A percentile compares a stretch with the other conserved stretches of the same genome.
These are phyloP conservation scores for Actenoides lindsayi DNA, from an alignment of 2,113 vertebrate genomes.

Conservation along the genomic window DNA sequence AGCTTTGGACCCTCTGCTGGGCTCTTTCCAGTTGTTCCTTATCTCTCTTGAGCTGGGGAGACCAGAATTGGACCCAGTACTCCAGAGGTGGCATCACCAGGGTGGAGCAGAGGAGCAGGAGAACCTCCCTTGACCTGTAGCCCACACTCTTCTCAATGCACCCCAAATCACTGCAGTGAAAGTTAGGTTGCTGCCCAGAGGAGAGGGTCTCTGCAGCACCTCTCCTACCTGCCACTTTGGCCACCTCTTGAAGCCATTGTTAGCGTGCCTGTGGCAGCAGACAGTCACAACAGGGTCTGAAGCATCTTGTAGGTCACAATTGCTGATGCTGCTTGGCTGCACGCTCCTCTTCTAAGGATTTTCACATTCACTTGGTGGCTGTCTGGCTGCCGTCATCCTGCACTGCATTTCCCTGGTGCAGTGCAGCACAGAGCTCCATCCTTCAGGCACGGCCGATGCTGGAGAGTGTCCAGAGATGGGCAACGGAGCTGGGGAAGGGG, in stretches of 20 bases:
- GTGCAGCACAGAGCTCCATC: not conserved
- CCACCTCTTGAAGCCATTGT: fast-evolving
- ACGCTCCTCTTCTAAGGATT: not conserved
- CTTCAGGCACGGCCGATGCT: too few species aligned
- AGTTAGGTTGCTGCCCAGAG: not conserved
- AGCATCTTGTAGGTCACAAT: not conserved
- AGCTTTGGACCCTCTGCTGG: too few species aligned
- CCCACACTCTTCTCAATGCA: too few species aligned
- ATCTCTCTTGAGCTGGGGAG: too few species aligned
- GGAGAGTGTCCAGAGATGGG: too few species aligned
- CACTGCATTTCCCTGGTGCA: fast-evolving
- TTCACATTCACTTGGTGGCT: fast-evolving
- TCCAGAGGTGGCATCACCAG: too few species aligned
- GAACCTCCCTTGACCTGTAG: too few species aligned
- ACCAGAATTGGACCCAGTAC: too few species aligned
- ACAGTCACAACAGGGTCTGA: not conserved
- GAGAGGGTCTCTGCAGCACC: not conserved
- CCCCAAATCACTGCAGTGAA: not conserved
- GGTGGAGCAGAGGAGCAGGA: too few species aligned
- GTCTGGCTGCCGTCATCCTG: fast-evolving
- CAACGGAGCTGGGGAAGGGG: too few species aligned
- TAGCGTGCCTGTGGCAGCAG: not conserved
- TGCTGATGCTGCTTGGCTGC: not conserved
- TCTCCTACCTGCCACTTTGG: not conserved
- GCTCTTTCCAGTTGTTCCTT: too few species aligned